Conservation (phyloP, 2,113 vertebrate genomes). For the Phylloscopus trochilus region DNA sequence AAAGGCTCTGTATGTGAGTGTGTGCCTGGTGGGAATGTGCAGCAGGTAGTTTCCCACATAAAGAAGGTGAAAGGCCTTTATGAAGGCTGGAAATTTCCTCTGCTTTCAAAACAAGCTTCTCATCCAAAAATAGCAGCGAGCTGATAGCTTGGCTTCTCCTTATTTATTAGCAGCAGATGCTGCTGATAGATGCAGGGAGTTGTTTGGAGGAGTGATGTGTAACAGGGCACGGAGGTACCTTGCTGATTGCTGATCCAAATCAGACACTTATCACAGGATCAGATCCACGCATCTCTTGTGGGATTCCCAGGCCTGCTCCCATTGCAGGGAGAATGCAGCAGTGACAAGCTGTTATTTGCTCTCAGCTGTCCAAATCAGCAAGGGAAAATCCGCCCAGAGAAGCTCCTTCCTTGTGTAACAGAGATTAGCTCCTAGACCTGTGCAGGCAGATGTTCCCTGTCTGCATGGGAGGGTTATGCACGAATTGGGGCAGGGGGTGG, state of each 20-base stretch:
- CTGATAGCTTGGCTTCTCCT: constrained; percentile 37
- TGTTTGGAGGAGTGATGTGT: not conserved
- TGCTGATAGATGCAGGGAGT: not conserved
- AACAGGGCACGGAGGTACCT: not conserved
- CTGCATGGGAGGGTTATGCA: not conserved
- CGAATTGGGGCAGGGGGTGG: not conserved
- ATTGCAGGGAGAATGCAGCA: not conserved
- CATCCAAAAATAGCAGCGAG: constrained; percentile 47
- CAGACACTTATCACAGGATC: not conserved
- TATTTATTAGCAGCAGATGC: constrained; percentile 52
- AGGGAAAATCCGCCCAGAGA: not conserved
- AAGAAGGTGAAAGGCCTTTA: not conserved
- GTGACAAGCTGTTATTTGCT: not conserved
- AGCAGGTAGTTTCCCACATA: constrained; percentile 10
- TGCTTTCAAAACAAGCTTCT: constrained; percentile 31
- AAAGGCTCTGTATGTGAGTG: not conserved
- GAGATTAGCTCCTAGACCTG: not conserved
- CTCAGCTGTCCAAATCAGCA: not conserved
- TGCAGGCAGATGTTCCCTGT: not conserved
- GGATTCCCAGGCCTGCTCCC: not conserved
- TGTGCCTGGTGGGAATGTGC: not conserved
- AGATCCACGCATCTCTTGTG: not conserved
- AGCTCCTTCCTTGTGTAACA: not conserved
- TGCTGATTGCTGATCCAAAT: not conserved
- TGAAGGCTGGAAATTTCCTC: constrained; percentile 51